phyloP scores from a whole-genome alignment of 1,140 invertebrate species.

The Eurosta solidaginis region DNA sequence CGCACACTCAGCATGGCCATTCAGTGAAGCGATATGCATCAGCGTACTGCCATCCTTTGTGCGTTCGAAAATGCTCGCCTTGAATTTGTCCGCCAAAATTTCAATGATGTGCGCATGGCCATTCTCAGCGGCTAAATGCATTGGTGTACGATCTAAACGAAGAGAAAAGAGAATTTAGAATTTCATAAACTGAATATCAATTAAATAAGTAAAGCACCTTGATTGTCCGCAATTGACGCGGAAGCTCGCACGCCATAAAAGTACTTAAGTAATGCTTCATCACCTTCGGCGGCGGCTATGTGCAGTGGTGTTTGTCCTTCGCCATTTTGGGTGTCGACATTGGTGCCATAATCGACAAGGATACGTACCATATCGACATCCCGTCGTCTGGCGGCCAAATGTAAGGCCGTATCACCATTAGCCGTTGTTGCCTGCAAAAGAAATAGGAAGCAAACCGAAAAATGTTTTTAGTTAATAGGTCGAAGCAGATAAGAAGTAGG shows the following conservation, averaged over 20 bases:
- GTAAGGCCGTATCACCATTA: slow-evolving; percentile 86
- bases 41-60: slow-evolving; percentile 97
- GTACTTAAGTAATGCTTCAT: slow-evolving; percentile 92
- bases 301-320: slow-evolving; percentile 93
- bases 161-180: not conserved
- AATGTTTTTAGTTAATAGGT: not conserved
- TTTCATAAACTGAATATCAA: not conserved
- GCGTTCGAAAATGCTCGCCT: slow-evolving; percentile 90
- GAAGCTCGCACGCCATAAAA: slow-evolving; percentile 93
- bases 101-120: slow-evolving; percentile 96
- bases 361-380: slow-evolving; percentile 92
- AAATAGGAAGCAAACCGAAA: not conserved
- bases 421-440: slow-evolving; percentile 67
- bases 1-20: slow-evolving; percentile 97
- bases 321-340: slow-evolving; percentile 87
- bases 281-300: slow-evolving; percentile 92
- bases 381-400: slow-evolving; percentile 84
- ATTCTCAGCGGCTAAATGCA: slow-evolving; percentile 96
- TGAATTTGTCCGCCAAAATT: slow-evolving; percentile 95
- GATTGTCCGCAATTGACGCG: slow-evolving; percentile 90
- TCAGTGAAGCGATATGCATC: slow-evolving; percentile 96
- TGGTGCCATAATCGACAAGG: slow-evolving; percentile 88
- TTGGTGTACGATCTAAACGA: slow-evolving; percentile 83
- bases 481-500: no score
- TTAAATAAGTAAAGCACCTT: slow-evolving; percentile 63